These are phyloP conservation scores for Bombus waltoni DNA, from an alignment of 1,140 invertebrate genomes.

Conservation along the genomic window DNA sequence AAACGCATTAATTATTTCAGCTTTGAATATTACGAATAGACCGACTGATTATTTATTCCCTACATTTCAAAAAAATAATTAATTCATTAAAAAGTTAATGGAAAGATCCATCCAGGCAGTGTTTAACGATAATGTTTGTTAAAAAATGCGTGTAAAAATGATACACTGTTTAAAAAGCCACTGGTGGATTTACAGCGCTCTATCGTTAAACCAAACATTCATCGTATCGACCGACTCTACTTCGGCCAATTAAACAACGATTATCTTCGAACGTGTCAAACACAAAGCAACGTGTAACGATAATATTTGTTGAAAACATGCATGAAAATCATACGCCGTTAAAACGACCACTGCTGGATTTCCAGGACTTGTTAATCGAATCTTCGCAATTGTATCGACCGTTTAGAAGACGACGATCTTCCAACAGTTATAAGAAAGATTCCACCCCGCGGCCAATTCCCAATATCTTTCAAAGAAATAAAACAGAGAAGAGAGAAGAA, in stretches of 20 bases:
- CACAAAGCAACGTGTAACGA: neutral
- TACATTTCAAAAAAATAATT: neutral
- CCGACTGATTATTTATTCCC: neutral
- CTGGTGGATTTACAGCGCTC: no score
- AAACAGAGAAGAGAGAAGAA: neutral
- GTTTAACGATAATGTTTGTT: neutral
- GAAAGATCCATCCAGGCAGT: neutral
- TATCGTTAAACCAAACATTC: no score
- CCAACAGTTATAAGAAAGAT: neutral
- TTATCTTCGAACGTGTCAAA: no score
- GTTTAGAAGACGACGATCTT: no score
- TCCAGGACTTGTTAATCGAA: no score
- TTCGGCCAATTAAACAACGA: no score
- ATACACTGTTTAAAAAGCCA: neutral
- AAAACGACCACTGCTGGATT: neutral
- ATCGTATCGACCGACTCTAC: neutral
- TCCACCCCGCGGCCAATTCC: fast-evolving
- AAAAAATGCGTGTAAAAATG: neutral
- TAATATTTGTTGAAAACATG: neutral
- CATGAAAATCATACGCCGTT: neutral
- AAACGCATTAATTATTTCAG: neutral
- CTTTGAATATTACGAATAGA: neutral
- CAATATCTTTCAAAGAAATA: neutral
- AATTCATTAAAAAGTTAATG: neutral
- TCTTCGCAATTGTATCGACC: neutral